Base-by-base conservation (phyloP, 2,888 invertebrate genomes). In the Nycteola revayana region DNA sequence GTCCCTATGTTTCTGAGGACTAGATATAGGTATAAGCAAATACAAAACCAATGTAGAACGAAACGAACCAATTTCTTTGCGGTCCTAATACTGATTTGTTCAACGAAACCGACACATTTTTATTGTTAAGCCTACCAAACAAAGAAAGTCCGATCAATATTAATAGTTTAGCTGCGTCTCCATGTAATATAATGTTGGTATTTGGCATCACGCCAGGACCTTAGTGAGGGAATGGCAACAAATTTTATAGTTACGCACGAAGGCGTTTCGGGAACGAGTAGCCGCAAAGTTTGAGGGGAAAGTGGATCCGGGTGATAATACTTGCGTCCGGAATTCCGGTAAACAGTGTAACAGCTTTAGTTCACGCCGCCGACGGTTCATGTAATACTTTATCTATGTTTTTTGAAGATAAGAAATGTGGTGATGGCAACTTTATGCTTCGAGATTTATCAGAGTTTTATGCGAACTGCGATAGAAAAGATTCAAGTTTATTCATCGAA, bases 211-310 rank as follows among this genome's bases (percentile, higher is more conserved):
- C 1, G 60, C 74, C 74, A 73, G 37, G 55, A 57, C 33, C 52
- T 69, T 63, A 60, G 53, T 50, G 45, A 60, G 58, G 66, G 57
- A 54, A 59, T 41, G 43, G 49, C 47, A 33, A 48, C 44, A 41
- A 57, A 64, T 70, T 70, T 62, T 73, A 69, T 59, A 48, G 55
- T 53, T 52, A 57, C 57, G 58, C 57, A 57, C 42, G 54, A 41
- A 52, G 53, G 48, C 60, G 35, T 55, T 60, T 49, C 37, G 7
- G 17, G 20, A 8, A 10, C 17, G 7, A 29, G 39, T 14, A 14
- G 41, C 53, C 60, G 10, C 57, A 60, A 60, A 60, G 37, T 60
- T 14, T 14, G 5, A 14, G 14, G 14, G 14, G 14, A 14, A 14
- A 14, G 14, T 8, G 17, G 1, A 21, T 1, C n/a, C 7, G 28